A percentile compares a stretch with the other conserved stretches of the same genome.
Evolutionary conservation across 2,888 invertebrate species (phyloP).

Genomic region (Amphipoea lucens): DNA sequence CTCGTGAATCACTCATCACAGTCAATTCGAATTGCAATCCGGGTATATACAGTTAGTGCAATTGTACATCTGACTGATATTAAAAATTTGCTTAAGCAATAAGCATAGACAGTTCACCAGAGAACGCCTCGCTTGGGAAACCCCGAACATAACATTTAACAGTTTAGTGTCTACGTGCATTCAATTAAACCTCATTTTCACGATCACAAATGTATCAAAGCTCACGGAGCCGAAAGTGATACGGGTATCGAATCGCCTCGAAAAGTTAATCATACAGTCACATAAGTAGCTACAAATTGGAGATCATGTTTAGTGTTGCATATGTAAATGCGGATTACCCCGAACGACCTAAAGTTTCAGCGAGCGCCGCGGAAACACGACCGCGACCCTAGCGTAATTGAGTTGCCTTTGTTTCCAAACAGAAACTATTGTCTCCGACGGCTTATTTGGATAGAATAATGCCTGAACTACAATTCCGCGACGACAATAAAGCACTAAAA

Average conservation of each 20-base stretch:
- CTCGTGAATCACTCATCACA: conserved; percentile 37
- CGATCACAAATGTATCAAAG: conserved; percentile 5
- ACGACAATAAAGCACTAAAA: conserved; percentile 42
- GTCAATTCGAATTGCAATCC: conserved; percentile 36
- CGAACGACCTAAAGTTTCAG: conserved; percentile 33
- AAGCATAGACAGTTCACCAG: not conserved
- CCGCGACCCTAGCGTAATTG: conserved; percentile 47
- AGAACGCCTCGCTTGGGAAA: not conserved
- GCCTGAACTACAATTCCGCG: conserved; percentile 19
- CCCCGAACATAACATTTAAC: not conserved
- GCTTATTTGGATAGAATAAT: conserved; percentile 33
- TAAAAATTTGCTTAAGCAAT: conserved; percentile 1
- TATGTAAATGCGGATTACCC: conserved; percentile 53
- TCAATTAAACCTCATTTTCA: conserved; percentile 9
- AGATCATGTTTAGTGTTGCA: conserved; percentile 37
- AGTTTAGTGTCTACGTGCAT: not conserved
- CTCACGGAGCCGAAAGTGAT: conserved; percentile 24
- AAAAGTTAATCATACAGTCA: conserved; percentile 36
- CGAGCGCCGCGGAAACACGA: conserved; percentile 15
- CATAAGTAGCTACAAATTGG: conserved; percentile 35
- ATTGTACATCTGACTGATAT: conserved; percentile 14
- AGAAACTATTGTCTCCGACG: conserved; percentile 44
- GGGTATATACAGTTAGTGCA: conserved; percentile 50
- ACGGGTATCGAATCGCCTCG: not conserved
- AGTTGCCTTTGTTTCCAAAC: conserved; percentile 54